Percentiles rank a stretch among this genome's conserved stretches.
Conservation (phyloP, 2,113 vertebrate genomes). For the Ursus arctos region DNA sequence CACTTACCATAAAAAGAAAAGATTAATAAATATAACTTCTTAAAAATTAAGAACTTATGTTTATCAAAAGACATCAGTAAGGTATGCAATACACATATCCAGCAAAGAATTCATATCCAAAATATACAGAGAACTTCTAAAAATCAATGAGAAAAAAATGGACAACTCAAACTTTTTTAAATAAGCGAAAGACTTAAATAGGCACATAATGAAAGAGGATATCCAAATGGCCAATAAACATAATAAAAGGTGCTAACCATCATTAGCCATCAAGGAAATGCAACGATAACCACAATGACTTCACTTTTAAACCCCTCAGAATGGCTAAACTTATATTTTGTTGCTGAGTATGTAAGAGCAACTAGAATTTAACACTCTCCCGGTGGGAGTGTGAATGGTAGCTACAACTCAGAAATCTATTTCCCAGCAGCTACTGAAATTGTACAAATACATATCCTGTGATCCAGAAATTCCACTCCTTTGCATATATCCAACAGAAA, state of each 20-base stretch:
- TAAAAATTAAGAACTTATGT: neutral
- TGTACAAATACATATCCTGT: neutral
- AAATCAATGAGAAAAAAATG: neutral
- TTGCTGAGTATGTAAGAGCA: neutral
- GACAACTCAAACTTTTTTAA: neutral
- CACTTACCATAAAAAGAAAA: neutral
- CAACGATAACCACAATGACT: neutral
- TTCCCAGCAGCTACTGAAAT: neutral
- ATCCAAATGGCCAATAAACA: neutral
- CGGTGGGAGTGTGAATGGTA: neutral
- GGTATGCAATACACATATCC: neutral
- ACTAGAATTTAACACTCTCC: neutral
- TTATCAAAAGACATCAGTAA: neutral
- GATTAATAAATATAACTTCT: neutral
- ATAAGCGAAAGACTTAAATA: neutral
- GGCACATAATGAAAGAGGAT: neutral
- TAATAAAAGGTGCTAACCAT: neutral
- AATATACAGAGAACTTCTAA: neutral
- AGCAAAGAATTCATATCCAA: neutral
- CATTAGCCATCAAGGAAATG: neutral
- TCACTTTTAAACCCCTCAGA: neutral
- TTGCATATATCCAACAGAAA: neutral
- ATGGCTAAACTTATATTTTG: neutral
- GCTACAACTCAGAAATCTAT: neutral
- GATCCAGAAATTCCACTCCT: neutral